A percentile compares a stretch with the other conserved stretches of the same genome.
These are phyloP conservation scores for Ormyrus rosae DNA, from an alignment of 2,888 invertebrate species.

Conservation along the genomic window DNA sequence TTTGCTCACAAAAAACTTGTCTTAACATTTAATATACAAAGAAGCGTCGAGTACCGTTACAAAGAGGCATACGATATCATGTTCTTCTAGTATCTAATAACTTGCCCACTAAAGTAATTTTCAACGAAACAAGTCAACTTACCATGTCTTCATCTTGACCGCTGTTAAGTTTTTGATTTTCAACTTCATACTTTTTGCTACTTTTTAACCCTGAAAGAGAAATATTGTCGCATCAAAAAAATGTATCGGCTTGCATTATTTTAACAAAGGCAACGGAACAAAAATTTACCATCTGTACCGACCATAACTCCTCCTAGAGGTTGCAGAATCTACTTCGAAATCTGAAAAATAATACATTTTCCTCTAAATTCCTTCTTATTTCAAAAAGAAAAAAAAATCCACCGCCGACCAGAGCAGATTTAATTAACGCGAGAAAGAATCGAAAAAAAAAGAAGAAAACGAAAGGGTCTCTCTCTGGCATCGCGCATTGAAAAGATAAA, in stretches of 20 bases:
- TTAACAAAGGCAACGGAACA: neutral
- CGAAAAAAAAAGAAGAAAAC: slow-evolving; percentile 14
- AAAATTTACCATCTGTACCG: slow-evolving; percentile 68
- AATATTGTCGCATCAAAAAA: neutral
- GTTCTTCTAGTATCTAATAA: too few relatives aligned
- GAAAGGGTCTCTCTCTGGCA: neutral
- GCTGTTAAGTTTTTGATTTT: slow-evolving; percentile 74
- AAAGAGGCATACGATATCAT: too few relatives aligned
- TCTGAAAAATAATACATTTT: neutral
- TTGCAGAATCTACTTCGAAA: neutral
- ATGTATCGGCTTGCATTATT: neutral
- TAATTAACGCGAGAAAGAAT: neutral
- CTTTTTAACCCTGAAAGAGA: slow-evolving; percentile 66
- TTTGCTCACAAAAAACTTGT: too few relatives aligned
- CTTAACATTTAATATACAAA: too few relatives aligned
- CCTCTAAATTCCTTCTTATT: neutral
- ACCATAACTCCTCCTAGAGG: slow-evolving; percentile 65
- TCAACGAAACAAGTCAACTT: slow-evolving; percentile 52
- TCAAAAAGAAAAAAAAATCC: neutral
- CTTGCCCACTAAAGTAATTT: too few relatives aligned
- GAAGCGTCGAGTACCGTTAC: too few relatives aligned
- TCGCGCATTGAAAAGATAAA: neutral
- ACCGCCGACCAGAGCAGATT: too few relatives aligned
- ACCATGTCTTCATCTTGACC: slow-evolving; percentile 80
- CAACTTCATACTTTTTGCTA: slow-evolving; percentile 65